A percentile compares a stretch with the other conserved stretches of the same genome.
Conservation (phyloP, 2,797 vertebrate genomes). For the Picus viridis region DNA sequence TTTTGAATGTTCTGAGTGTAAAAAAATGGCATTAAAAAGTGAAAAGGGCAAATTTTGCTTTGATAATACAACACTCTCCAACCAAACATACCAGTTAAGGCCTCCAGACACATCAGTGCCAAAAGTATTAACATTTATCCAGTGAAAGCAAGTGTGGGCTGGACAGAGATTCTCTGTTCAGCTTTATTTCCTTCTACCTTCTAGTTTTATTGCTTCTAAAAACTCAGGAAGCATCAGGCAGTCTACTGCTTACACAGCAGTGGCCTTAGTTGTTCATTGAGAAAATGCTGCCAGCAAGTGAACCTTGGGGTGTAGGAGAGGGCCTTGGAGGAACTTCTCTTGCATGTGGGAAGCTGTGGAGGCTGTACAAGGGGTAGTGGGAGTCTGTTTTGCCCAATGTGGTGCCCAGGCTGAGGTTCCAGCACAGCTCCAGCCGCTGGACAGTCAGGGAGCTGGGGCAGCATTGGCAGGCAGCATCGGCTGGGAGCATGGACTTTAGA, state of each 20-base stretch:
- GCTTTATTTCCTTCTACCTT: not conserved
- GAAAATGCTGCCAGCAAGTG: not conserved
- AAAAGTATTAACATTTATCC: not conserved
- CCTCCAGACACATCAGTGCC: not conserved
- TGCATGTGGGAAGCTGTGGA: not conserved
- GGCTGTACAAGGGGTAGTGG: not conserved
- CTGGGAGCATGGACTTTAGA: not conserved
- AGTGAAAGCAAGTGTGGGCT: not conserved
- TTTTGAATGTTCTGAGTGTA: not conserved
- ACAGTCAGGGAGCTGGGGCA: accelerated
- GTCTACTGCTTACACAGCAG: not conserved
- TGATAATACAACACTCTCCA: not conserved
- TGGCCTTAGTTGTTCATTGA: not conserved
- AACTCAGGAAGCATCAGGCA: not conserved
- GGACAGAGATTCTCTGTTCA: not conserved
- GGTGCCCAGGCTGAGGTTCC: accelerated
- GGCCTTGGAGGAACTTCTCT: not conserved
- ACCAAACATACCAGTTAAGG: not conserved
- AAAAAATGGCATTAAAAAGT: not conserved
- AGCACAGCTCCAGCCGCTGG: not conserved
- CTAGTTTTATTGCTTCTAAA: not conserved
- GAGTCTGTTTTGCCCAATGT: not conserved
- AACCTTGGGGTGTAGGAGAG: not conserved
- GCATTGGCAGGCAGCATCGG: accelerated
- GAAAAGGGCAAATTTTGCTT: not conserved